phyloP scores from a whole-genome alignment of 2,113 vertebrate genomes.

The Sphaerodactylus townsendi region DNA sequence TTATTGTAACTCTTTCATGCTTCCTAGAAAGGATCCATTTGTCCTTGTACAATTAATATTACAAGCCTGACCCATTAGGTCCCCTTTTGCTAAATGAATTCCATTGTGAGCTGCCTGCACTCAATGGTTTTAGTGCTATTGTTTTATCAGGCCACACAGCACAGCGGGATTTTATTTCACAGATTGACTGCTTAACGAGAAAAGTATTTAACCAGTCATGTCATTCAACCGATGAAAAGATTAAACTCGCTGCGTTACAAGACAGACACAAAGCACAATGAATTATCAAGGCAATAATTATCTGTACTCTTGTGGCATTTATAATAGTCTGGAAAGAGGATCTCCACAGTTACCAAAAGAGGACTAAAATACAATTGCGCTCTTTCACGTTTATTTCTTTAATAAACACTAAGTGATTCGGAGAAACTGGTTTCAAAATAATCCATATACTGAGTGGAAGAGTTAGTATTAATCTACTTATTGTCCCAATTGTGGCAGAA shows the following conservation, averaged over 20 bases:
- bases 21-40: not conserved
- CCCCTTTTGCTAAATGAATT: not conserved
- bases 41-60: not conserved
- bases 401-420: not conserved
- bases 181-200: not conserved
- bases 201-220: not conserved
- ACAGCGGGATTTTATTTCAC: not conserved
- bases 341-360: not conserved
- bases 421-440: not conserved
- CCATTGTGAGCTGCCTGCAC: not conserved
- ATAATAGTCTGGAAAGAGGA: not conserved
- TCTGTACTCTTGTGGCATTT: conserved; percentile 5
- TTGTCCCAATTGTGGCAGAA: not conserved
- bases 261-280: not conserved
- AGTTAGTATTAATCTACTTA: not conserved
- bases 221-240: not conserved
- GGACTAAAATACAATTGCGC: not conserved
- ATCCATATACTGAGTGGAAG: not conserved
- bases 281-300: not conserved
- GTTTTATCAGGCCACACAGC: not conserved
- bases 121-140: not conserved
- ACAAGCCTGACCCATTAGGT: not conserved
- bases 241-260: not conserved
- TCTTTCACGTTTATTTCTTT: not conserved
- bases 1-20: not conserved